Evolutionary conservation across 2,888 invertebrate genomes (phyloP).

Genomic region (Eupithecia pulchellata): DNA sequence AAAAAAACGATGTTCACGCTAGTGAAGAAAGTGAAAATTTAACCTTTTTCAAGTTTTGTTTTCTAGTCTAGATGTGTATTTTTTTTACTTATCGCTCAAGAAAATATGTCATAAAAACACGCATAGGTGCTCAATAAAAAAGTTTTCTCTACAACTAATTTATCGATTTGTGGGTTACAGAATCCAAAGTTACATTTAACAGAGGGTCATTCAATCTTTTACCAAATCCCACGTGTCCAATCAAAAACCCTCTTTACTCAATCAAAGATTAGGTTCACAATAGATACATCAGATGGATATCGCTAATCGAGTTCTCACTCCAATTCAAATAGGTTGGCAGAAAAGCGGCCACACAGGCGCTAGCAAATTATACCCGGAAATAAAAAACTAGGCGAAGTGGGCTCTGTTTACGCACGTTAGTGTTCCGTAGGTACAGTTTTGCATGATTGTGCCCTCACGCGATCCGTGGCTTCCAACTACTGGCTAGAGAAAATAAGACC

Average conservation of each 20-base stretch:
- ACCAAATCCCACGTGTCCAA: background rate
- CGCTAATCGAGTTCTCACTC: conserved; percentile 76
- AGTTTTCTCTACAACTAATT: background rate
- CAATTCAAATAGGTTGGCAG: conserved; percentile 72
- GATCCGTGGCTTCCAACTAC: background rate
- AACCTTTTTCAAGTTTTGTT: too few relatives aligned
- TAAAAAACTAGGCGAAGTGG: conserved; percentile 53
- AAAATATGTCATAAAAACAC: background rate
- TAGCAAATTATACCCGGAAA: conserved; percentile 78
- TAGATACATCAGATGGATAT: conserved; percentile 55
- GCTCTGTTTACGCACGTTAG: background rate
- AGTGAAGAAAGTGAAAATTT: too few relatives aligned
- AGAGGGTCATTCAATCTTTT: background rate
- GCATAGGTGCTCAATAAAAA: background rate
- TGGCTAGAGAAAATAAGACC: too few relatives aligned
- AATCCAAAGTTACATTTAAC: background rate
- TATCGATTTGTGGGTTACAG: background rate
- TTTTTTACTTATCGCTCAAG: background rate
- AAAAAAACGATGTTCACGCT: too few relatives aligned
- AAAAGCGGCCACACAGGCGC: conserved; percentile 68
- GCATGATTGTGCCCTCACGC: background rate
- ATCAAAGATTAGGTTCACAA: conserved; percentile 32
- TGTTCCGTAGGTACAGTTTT: conserved; percentile 18
- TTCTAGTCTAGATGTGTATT: background rate
- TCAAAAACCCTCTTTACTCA: conserved; percentile 6